Base-by-base conservation (phyloP, 2,888 invertebrate species). In the Congeria kusceri region DNA sequence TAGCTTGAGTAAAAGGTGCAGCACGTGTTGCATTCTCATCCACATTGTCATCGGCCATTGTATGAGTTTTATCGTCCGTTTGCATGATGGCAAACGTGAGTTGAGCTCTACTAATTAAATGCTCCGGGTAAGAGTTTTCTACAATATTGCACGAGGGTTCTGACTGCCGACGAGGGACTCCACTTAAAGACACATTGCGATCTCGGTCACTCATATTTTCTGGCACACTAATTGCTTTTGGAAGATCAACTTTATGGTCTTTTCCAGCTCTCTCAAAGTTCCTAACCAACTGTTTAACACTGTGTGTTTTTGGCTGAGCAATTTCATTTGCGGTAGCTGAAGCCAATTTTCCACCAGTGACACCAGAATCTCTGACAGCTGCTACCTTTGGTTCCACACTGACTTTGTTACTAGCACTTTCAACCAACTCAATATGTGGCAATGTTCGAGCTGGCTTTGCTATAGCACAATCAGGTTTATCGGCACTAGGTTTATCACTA, bases 1-100 rank as follows among this genome's bases (percentile, higher is more conserved):
- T 98, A 0, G 97, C 98, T 20, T 98, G 94, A 0, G 98, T 98
- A 13, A 98, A 92, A 9, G 93, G 93, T 9, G 93, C 93, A n/a
- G 92, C 92, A 23, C 92, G 84, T 2, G 93, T 93, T 57, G 92
- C 92, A 83, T 91, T 91, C 70, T 93, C 93, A 81, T 92, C 92
- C 23, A 89, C 87, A 68, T 87, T 89, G 68, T 90, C 91, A 77
- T 90, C 90, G 29, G 82, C 88, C 57, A 86, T 80, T 27, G 90
- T 90, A 32, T 90, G 91, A 29, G 91, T 91, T 78, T 87, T 90
- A 11, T 90, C 91, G 69, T 91, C 91, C 13, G 87, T 86, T 77
- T 90, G 89, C 85, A 90, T 86, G 56, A 89, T 76, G 59, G 90
- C 90, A 83, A 90, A 91, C 7, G 90, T 91, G 20, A 89, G 82